phyloP scores from a whole-genome alignment of 2,113 vertebrate species.

The Tauraco erythrolophus region DNA sequence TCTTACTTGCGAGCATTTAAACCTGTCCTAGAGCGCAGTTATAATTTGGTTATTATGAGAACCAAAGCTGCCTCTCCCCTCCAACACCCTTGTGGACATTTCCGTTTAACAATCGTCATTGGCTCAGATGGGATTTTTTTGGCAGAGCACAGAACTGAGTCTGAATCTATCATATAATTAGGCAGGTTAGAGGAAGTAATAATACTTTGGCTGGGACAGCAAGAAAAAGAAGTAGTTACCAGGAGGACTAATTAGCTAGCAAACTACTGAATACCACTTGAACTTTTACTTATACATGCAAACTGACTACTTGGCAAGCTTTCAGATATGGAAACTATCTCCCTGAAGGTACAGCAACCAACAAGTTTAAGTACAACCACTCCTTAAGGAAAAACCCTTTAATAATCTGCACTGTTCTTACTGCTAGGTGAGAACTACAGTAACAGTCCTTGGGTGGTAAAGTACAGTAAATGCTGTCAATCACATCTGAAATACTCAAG shows the following conservation, averaged over 20 bases:
- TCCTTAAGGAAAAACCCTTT: neutral
- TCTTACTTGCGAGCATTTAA: neutral
- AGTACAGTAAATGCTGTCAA: neutral
- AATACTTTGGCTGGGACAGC: neutral
- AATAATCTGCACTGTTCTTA: neutral
- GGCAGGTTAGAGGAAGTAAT: neutral
- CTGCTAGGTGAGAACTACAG: neutral
- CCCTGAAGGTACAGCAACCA: neutral
- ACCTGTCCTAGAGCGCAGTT: neutral
- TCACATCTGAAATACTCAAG: neutral
- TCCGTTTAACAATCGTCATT: neutral
- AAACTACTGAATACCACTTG: neutral
- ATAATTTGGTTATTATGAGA: neutral
- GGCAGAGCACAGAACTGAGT: neutral
- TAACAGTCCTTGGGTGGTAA: neutral
- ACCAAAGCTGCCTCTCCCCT: neutral
- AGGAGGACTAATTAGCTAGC: neutral
- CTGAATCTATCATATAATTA: neutral
- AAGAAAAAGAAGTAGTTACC: neutral
- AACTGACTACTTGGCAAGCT: neutral
- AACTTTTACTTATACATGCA: neutral
- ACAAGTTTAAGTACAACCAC: neutral
- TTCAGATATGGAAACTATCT: neutral
- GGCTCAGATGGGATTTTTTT: neutral
- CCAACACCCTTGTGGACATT: neutral